phyloP scores from a whole-genome alignment of 1,140 invertebrate genomes.

The Anthonomus grandis region DNA sequence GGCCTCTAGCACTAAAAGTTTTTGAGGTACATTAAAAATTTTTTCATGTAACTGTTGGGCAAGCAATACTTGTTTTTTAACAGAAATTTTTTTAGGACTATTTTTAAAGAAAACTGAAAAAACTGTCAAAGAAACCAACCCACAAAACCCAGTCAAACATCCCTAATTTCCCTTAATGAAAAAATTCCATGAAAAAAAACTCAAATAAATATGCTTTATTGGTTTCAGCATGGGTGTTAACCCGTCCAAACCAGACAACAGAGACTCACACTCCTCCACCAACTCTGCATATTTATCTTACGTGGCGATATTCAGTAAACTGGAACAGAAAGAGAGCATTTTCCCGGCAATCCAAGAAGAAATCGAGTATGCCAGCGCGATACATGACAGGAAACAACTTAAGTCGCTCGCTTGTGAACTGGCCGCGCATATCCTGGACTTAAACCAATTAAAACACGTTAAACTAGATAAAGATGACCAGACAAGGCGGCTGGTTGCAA shows the following conservation, averaged over 20 bases:
- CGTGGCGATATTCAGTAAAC: not conserved
- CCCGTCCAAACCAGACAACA: not conserved
- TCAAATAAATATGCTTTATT: too few species aligned
- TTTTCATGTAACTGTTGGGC: too few species aligned
- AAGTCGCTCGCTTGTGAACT: constrained; percentile 2
- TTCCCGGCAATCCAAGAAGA: constrained; percentile 14
- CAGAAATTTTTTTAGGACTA: too few species aligned
- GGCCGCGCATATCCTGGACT: constrained; percentile 11
- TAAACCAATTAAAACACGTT: constrained; percentile 4
- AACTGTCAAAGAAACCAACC: too few species aligned
- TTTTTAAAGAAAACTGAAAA: too few species aligned
- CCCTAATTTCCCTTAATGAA: not conserved
- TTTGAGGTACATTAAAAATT: too few species aligned
- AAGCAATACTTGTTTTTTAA: too few species aligned
- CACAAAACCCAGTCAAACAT: too few species aligned
- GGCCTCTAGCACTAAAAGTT: too few species aligned
- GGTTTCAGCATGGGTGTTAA: constrained; percentile 5
- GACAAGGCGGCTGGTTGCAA: too few species aligned
- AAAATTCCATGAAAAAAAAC: not conserved
- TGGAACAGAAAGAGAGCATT: constrained; percentile 12
- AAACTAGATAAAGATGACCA: too few species aligned
- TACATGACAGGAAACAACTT: not conserved
- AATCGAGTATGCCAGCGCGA: not conserved
- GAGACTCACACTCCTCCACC: not conserved
- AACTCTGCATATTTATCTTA: too few species aligned